Evolutionary conservation across 1,140 invertebrate species (phyloP).

Genomic region (Caenorhabditis elegans): WBcel235 BX284606.5:10684501-10685000

Average conservation of each 20-base stretch:
- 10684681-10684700: slow-evolving; percentile 13
- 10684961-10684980: not conserved
- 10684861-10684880: not conserved
- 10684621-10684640: slow-evolving; percentile 32
- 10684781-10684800: too few species aligned
- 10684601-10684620: slow-evolving; percentile 30
- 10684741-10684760: slow-evolving; percentile 10
- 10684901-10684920: not conserved
- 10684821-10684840: slow-evolving; percentile 28
- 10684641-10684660: not conserved
- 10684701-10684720: slow-evolving; percentile 28
- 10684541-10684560: not conserved
- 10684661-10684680: not conserved
- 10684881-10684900: slow-evolving; percentile 25
- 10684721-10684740: slow-evolving; percentile 21
- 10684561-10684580: slow-evolving; percentile 28
- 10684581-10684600: not conserved
- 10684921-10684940: not conserved
- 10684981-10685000: not conserved
- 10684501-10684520: too few species aligned
- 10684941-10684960: not conserved
- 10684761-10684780: not conserved
- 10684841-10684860: slow-evolving; percentile 20
- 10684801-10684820: slow-evolving; percentile 9
- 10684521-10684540: not conserved